Percentiles rank a stretch among this genome's conserved stretches.
These are phyloP conservation scores for Oreochromis niloticus DNA, from an alignment of 2,113 vertebrate genomes.

Conservation along the genomic window DNA sequence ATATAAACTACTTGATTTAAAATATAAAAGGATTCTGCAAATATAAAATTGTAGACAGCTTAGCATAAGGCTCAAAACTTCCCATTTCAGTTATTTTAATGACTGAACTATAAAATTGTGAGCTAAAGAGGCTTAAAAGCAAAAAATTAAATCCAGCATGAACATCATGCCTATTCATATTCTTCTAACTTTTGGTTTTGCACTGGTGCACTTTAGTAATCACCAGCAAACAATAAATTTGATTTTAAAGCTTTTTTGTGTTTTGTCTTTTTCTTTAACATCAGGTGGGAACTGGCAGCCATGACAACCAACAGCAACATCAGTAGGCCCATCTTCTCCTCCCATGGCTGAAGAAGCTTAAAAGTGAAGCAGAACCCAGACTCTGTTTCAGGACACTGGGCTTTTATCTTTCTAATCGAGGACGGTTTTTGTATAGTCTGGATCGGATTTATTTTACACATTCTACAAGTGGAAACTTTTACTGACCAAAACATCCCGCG, in stretches of 20 bases:
- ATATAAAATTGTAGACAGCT: background rate
- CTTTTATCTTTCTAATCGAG: slow-evolving; percentile 20
- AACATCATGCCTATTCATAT: background rate
- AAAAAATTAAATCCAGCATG: background rate
- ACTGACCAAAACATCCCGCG: slow-evolving; percentile 29
- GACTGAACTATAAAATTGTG: background rate
- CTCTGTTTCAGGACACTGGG: slow-evolving; percentile 26
- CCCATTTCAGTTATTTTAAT: background rate
- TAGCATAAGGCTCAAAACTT: background rate
- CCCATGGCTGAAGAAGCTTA: slow-evolving; percentile 78
- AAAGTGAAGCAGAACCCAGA: slow-evolving; percentile 6
- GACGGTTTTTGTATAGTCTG: slow-evolving; percentile 27
- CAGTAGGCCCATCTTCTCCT: slow-evolving; percentile 94
- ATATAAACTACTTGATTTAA: background rate
- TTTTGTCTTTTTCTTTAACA: background rate
- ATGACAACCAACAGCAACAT: slow-evolving; percentile 99
- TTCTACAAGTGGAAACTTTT: slow-evolving; percentile 26
- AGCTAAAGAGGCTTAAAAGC: background rate
- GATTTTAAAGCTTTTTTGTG: background rate
- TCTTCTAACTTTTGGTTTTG: background rate
- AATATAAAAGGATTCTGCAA: background rate
- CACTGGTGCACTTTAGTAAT: background rate
- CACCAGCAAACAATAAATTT: too few species aligned
- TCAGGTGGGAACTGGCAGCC: slow-evolving; percentile 95
- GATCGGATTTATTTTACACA: slow-evolving; percentile 15